These are phyloP conservation scores for Sterrhoptilus dennistouni DNA, from an alignment of 2,113 vertebrate genomes.

Conservation along the genomic window DNA sequence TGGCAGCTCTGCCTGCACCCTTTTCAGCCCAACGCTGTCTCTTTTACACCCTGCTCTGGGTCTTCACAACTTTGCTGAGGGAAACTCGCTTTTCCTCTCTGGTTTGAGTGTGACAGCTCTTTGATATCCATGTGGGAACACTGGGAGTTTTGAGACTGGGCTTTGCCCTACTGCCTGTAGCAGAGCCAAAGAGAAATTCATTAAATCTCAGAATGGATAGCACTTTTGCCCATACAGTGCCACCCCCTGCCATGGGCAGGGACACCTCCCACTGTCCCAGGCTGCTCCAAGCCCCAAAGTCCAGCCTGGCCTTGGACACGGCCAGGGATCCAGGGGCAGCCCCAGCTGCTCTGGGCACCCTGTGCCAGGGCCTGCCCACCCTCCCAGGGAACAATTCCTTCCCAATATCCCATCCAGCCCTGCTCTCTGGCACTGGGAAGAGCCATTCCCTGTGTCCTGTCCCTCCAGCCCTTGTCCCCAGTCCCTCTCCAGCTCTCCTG, in stretches of 20 bases:
- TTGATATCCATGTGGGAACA: neutral
- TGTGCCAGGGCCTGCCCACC: neutral
- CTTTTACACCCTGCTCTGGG: neutral
- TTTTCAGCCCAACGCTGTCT: neutral
- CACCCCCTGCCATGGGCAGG: neutral
- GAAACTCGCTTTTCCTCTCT: neutral
- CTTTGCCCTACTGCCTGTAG: accelerated
- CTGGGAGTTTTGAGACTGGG: neutral
- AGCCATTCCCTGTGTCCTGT: neutral
- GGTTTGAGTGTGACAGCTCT: neutral
- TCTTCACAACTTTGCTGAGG: neutral
- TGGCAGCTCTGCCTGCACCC: neutral
- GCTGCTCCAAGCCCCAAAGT: neutral
- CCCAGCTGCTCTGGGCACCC: neutral
- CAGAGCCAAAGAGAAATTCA: neutral
- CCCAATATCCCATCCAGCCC: neutral
- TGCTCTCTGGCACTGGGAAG: neutral
- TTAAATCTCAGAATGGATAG: accelerated
- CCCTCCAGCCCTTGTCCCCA: neutral
- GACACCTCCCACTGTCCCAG: neutral
- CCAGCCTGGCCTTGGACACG: neutral
- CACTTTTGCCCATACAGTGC: accelerated
- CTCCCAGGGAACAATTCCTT: neutral
- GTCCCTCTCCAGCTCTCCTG: neutral
- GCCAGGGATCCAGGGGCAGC: neutral